phyloP scores from a whole-genome alignment of 2,888 invertebrate genomes.

The Mesochorus sp. region DNA sequence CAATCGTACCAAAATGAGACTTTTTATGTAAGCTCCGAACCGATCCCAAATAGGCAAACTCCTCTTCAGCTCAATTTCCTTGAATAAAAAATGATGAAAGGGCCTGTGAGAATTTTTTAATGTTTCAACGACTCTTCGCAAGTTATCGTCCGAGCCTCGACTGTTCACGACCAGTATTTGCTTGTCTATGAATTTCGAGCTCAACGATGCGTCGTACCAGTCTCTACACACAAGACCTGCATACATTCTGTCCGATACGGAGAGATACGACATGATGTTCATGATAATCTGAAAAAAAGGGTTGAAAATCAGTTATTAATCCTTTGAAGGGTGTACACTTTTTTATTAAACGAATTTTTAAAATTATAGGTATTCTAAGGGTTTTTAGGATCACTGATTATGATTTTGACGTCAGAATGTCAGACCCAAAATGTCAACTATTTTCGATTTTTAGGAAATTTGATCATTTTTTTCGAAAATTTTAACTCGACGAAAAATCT shows the following conservation, averaged over 20 bases:
- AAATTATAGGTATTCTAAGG: no score
- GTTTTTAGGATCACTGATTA: no score
- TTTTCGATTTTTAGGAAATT: no score
- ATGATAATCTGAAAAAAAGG: constrained; percentile 84
- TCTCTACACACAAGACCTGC: constrained; percentile 86
- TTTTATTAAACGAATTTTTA: background rate
- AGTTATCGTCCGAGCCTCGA: constrained; percentile 81
- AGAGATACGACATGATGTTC: constrained; percentile 86
- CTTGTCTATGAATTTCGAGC: constrained; percentile 84
- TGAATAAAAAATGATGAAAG: constrained; percentile 83
- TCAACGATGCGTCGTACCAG: constrained; percentile 88
- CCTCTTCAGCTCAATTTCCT: constrained; percentile 84
- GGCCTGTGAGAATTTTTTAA: constrained; percentile 82
- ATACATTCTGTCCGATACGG: constrained; percentile 86
- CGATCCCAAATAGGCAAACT: constrained; percentile 84
- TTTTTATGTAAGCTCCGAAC: constrained; percentile 84
- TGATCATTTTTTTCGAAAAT: no score
- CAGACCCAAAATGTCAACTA: no score
- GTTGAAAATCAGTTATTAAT: background rate
- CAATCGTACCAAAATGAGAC: constrained; percentile 82
- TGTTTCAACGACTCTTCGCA: constrained; percentile 80
- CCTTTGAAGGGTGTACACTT: background rate
- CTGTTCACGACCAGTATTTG: constrained; percentile 83
- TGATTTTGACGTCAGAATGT: no score
- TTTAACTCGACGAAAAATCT: no score